Conservation (phyloP, 2,888 invertebrate genomes). For the Parthenolecanium corni region DNA sequence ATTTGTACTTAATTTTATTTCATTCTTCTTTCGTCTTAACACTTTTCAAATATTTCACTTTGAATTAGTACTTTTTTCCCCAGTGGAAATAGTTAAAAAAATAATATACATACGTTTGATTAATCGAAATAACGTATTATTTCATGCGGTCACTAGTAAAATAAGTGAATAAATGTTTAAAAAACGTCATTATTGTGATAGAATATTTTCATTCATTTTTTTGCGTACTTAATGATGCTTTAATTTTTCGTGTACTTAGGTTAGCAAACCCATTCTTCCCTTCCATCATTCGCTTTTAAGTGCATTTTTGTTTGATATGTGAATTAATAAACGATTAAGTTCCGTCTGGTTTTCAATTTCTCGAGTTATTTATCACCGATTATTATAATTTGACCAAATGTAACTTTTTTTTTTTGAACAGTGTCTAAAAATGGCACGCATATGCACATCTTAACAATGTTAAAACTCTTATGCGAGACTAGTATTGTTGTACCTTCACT, state of each 20-base stretch:
- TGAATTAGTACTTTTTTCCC: neutral
- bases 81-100: too few relatives aligned
- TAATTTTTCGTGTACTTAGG: slow-evolving; percentile 12
- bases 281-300: slow-evolving; percentile 5
- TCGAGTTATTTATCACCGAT: neutral
- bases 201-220: slow-evolving; percentile 4
- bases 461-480: too few relatives aligned
- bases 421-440: neutral
- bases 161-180: too few relatives aligned
- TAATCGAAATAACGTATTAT: neutral
- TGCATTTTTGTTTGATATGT: slow-evolving; percentile 7
- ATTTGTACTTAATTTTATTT: too few relatives aligned
- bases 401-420: neutral
- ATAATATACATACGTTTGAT: too few relatives aligned
- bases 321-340: slow-evolving; percentile 5
- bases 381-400: neutral
- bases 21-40: too few relatives aligned
- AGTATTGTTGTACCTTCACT: too few relatives aligned
- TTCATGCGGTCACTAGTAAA: neutral
- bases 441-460: too few relatives aligned
- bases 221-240: slow-evolving; percentile 22
- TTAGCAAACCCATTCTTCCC: neutral
- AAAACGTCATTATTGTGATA: slow-evolving; percentile 11
- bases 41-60: too few relatives aligned
- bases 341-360: neutral